Base-by-base conservation (phyloP, 2,797 vertebrate species). In the Myripristis murdjan region DNA sequence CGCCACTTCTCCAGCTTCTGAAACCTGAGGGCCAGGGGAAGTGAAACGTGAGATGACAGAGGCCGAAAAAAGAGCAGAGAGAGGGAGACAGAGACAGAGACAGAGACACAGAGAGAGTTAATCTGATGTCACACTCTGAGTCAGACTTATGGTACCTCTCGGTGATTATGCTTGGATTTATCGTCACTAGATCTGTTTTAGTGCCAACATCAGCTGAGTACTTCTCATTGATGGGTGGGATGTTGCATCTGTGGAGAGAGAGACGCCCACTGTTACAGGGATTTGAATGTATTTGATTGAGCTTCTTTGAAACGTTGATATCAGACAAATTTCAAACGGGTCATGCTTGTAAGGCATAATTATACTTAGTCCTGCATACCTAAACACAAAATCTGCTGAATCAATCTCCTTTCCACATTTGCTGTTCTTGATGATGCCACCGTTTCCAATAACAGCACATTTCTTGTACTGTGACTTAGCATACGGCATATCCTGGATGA, bases 141-240 rank as follows among this genome's bases (percentile, higher is more conserved):
- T 12, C n/a, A 39, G 73, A 39, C 61, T 68, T 53, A 72, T 64
- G 31, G 57, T 92, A 99, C 98, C 96, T 98, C 83, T 99, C 98
- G 2, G 96, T 98, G 64, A 99, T 99, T 76, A 99, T 99, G 84
- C 98, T 99, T 28, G 98, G 98, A 87, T 99, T 99, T 84, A 99
- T 96, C 1, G 98, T 99, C 90, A 99, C 98, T 3, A 99, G 94
- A 1, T 99, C 96, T 0, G 98, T 99, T 94, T 97, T 99, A 24
- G 96, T 95, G n/a, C 98, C 98, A 51, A 99, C 98, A 0, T 99
- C 98, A 22, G 53, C 84, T 0, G 95, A 91, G 70, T 98, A 99
- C 81, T 97, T 97, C 54, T 97, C 95, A 61, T 95, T 97, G 84
- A 99, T 96, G 28, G 98, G 98, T 57, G 98, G 97, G 66, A 99